Base-by-base conservation (phyloP, 1,140 invertebrate genomes). In the Drosophila azteca region DNA sequence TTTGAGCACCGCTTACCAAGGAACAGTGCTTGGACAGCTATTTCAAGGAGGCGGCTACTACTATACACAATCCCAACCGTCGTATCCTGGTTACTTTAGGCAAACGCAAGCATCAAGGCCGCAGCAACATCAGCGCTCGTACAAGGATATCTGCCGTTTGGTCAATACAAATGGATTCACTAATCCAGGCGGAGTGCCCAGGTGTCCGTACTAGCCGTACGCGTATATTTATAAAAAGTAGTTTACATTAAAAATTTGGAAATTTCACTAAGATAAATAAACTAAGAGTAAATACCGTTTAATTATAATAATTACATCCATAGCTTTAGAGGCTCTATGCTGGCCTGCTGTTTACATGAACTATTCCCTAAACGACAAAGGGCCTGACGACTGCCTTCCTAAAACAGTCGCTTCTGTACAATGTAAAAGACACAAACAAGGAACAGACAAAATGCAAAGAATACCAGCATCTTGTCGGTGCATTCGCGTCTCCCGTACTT, bases 401-500 rank as follows among this genome's bases (percentile, higher is more conserved):
- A 96, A 93, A 97, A 97, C 26, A 98, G 85, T 82, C 98, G 93
- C 92, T 97, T 98, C 85, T 97, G 96, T 45, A 98, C 93, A 83
- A 99, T 97, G 88, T 98, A 99, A 68, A 97, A 93, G 43, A 97
- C 97, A 87, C 96, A 97, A 7, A 95, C 96, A 64, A 98, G 93
- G 91, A 99, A 99, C 93, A 99, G 98, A 2, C 95, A 93, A 90
- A 99, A 96, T 49, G 97, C 97, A 83, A 99, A 94, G 65, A 97
- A 95, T 68, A 99, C 94, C 1, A 99, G 93, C 48, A 98, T 94
- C 94, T 98, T 99, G 90, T 99, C 98, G 0, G 98, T 99, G 55
- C 97, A 95, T 93, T 99, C 98, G 29, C 98, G 92, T 72, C 98
- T 93, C 2, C 96, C 97, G 92, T 99, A 99, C 93, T 99, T 99